phyloP scores from a whole-genome alignment of 1,140 invertebrate species.

The Drosophila pectinifera region DNA sequence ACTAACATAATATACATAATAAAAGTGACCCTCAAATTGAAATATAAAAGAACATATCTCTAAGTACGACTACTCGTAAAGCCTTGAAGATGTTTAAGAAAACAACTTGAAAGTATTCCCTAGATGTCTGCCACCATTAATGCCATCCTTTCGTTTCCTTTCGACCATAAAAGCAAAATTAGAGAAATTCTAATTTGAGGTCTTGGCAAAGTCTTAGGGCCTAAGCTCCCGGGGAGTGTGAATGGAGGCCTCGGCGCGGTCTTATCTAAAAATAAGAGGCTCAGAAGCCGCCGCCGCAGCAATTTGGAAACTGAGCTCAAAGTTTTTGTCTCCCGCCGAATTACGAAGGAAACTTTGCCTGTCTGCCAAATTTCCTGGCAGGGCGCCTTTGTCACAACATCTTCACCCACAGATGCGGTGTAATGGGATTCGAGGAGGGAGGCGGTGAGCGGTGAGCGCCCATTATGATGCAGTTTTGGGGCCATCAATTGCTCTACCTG shows the following conservation, averaged over 20 bases:
- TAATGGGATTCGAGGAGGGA: neutral
- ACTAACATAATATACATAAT: neutral
- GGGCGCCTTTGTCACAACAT: slow-evolving; percentile 47
- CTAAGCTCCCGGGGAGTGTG: slow-evolving; percentile 23
- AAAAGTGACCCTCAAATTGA: neutral
- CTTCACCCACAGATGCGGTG: slow-evolving; percentile 12
- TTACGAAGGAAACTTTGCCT: slow-evolving; percentile 53
- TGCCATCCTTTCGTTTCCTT: slow-evolving; percentile 6
- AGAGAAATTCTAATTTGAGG: slow-evolving; percentile 48
- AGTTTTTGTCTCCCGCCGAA: slow-evolving; percentile 42
- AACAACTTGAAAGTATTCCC: neutral
- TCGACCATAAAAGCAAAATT: slow-evolving; percentile 21
- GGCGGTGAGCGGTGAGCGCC: neutral
- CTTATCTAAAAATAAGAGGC: slow-evolving; percentile 74
- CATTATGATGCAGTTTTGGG: slow-evolving; percentile 54
- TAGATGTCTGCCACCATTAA: slow-evolving; percentile 18
- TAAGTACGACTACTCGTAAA: neutral
- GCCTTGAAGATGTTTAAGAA: slow-evolving; percentile 1
- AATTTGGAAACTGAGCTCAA: slow-evolving; percentile 65
- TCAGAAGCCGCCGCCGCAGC: slow-evolving; percentile 29
- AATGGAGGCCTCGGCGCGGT: slow-evolving; percentile 18
- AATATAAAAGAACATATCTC: neutral
- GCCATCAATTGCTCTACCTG: slow-evolving; percentile 57
- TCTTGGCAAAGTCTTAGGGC: slow-evolving; percentile 34
- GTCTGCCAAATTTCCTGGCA: slow-evolving; percentile 58